Base-by-base conservation (phyloP, 2,797 vertebrate genomes). In the Clarias platycephalus region DNA sequence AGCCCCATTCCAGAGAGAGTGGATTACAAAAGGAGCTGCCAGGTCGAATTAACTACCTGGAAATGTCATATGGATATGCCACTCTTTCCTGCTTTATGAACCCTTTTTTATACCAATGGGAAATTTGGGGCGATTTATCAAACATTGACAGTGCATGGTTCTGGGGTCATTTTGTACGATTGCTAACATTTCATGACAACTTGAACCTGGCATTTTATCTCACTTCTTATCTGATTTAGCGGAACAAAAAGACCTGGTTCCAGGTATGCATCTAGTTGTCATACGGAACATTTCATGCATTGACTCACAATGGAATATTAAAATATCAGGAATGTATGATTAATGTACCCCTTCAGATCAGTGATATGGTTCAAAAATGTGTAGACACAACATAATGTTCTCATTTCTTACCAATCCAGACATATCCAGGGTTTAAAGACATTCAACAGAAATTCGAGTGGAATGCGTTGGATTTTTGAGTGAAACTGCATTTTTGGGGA, bases 31-130 rank as follows among this genome's bases (percentile, higher is more conserved):
- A 16, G 60, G n/a, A 80, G 60, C 60, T 80, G 60, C n/a, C 77
- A 64, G 64, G 37, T 44, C 26, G 24, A 64, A 49, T 79, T 79
- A 79, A 79, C 60, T 79, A 80, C 60, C 60, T 64, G 60, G 37
- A 64, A 80, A 64, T 80, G 60, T 64, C 60, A 64, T 79, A 64
- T 12, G 16, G 37, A 28, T 37, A 64, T 28, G n/a, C 12, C 60
- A 64, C 15, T 18, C 4, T 26, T 64, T 80, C n/a, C 60, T 64
- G n/a, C 37, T 80, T 79, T 62, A 79, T 79, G 76, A 79, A 44
- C 58, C 34, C 16, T 6, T 8, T 8, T 49, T 26, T 80, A 49
- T 64, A 80, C 16, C n/a, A 49, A 28, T 20, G 49, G 22, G 16
- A 80, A 44, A 44, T 64, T 78, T 16, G 4, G 3, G 28, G 5